Percentiles rank a stretch among this genome's conserved stretches.
These are phyloP conservation scores for Rhagium mordax DNA, from an alignment of 2,888 invertebrate species.

Conservation along the genomic window DNA sequence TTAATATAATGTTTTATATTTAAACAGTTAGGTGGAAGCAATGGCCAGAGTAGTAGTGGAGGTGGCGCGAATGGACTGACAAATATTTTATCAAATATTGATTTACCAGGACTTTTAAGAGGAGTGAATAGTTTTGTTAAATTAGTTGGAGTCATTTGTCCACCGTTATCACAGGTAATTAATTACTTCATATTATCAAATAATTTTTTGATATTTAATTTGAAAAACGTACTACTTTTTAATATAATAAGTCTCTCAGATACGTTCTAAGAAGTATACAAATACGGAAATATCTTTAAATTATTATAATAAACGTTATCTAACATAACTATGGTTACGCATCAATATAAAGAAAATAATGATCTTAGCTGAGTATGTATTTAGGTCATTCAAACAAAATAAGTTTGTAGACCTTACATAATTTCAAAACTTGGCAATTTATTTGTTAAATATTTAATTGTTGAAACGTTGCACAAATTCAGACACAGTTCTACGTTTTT, in stretches of 20 bases:
- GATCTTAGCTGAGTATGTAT: not conserved
- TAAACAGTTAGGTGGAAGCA: slow-evolving; percentile 45
- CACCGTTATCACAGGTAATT: slow-evolving; percentile 68
- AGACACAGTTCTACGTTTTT: not conserved
- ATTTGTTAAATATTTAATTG: not conserved
- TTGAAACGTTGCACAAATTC: not conserved
- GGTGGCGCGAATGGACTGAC: slow-evolving; percentile 56
- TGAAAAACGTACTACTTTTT: not conserved
- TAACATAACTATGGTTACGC: not conserved
- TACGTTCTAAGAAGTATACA: not conserved
- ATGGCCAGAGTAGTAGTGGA: slow-evolving; percentile 43
- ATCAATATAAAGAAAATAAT: not conserved
- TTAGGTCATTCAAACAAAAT: not conserved
- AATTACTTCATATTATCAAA: slow-evolving; percentile 30
- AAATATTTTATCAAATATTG: slow-evolving; percentile 62
- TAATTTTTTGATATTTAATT: not conserved
- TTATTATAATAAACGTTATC: not conserved
- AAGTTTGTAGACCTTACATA: not conserved
- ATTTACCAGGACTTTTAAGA: slow-evolving; percentile 63
- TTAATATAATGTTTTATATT: slow-evolving; percentile 24
- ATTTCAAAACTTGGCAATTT: not conserved
- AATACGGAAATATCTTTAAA: not conserved
- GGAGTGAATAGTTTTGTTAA: slow-evolving; percentile 66
- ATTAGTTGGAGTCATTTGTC: slow-evolving; percentile 66
- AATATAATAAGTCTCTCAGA: not conserved